Evolutionary conservation across 2,113 vertebrate species (phyloP).

Genomic region (Madoqua kirkii): DNA sequence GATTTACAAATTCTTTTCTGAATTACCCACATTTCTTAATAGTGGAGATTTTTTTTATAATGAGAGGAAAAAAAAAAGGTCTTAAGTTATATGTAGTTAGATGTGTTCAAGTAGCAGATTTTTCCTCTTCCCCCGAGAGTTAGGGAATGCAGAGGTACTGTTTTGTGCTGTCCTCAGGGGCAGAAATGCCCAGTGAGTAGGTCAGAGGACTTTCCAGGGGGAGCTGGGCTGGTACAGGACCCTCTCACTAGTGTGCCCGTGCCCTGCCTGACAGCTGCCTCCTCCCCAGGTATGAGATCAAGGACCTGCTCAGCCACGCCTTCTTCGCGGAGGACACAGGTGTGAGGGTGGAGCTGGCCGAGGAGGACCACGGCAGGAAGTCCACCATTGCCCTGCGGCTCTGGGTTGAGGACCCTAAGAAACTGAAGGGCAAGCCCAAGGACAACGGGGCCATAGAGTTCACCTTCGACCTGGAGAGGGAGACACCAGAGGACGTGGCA

Average conservation of each 20-base stretch:
- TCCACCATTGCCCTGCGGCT: constrained; percentile 94
- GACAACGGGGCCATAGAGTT: constrained; percentile 98
- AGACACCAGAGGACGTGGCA: constrained; percentile 95
- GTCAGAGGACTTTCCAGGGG: not conserved
- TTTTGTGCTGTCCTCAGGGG: not conserved
- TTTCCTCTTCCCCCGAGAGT: not conserved
- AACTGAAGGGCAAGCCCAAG: constrained; percentile 98
- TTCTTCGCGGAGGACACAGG: constrained; percentile 99
- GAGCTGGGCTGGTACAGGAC: not conserved
- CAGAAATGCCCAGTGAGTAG: too few relatives aligned
- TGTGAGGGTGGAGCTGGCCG: constrained; percentile 96
- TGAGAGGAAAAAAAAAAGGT: not conserved
- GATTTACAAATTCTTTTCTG: not conserved
- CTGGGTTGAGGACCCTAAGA: constrained; percentile 98
- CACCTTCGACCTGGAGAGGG: constrained; percentile 93
- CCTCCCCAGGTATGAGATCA: constrained; percentile 92
- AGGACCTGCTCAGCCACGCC: constrained; percentile 96
- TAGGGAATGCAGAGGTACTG: not conserved
- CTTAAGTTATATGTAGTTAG: not conserved
- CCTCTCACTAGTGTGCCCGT: not conserved
- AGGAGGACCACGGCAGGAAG: constrained; percentile 96
- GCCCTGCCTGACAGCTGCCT: not conserved
- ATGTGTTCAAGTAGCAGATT: too few relatives aligned
- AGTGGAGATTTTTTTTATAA: not conserved
- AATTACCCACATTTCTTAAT: not conserved